Percentiles rank a stretch among this genome's conserved stretches.
Evolutionary conservation across 2,797 vertebrate genomes (phyloP).

Genomic region (Chelonia mydas): DNA sequence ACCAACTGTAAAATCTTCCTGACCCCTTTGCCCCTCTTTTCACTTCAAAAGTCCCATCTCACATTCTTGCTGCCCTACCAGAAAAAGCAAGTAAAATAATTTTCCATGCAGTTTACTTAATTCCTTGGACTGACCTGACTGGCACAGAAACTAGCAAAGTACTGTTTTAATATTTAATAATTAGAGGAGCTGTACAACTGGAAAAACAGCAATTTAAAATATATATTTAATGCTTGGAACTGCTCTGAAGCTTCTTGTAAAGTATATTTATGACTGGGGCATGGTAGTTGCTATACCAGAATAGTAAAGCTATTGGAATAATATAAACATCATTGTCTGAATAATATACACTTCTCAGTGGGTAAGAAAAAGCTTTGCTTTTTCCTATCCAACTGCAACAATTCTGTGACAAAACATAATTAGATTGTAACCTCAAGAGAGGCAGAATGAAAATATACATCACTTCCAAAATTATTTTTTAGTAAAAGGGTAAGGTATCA

Average conservation of each 20-base stretch:
- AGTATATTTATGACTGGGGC: constrained; percentile 57
- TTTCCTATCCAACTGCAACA: constrained; percentile 26
- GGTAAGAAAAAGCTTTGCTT: constrained; percentile 36
- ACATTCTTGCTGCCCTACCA: neutral
- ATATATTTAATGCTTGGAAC: constrained; percentile 65
- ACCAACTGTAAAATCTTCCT: constrained; percentile 4
- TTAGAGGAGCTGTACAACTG: constrained; percentile 43
- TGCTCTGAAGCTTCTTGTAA: constrained; percentile 50
- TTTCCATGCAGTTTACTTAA: constrained; percentile 14
- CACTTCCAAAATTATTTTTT: neutral
- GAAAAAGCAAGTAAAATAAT: neutral
- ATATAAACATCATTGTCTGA: constrained; percentile 44
- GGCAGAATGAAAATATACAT: neutral
- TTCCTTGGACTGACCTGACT: constrained; percentile 54
- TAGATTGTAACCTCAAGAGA: neutral
- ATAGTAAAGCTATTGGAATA: constrained; percentile 62
- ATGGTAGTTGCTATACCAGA: constrained; percentile 61
- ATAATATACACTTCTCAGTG: constrained; percentile 29
- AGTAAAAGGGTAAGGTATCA: neutral
- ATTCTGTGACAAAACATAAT: constrained; percentile 24
- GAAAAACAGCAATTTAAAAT: constrained; percentile 40
- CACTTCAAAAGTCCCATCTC: neutral
- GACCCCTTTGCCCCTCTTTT: neutral
- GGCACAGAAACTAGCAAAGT: constrained; percentile 26
- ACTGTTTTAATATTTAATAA: constrained; percentile 75